phyloP scores from a whole-genome alignment of 2,888 invertebrate species.

The Phengaris alcon region DNA sequence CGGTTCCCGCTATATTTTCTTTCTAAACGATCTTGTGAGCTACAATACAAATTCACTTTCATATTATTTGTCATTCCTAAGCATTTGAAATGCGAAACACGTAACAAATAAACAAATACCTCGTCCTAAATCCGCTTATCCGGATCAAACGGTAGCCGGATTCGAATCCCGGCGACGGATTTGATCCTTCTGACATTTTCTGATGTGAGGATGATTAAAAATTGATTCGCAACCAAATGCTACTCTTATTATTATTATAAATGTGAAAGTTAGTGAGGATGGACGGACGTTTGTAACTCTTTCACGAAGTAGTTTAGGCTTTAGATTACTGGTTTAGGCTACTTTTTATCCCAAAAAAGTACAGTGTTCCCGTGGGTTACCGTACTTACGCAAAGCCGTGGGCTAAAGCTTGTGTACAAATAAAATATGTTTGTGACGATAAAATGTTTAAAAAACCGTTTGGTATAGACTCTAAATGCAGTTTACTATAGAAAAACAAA shows the following conservation, averaged over 20 bases:
- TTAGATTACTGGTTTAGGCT: too few relatives aligned
- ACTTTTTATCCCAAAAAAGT: too few relatives aligned
- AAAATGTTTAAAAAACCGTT: too few relatives aligned
- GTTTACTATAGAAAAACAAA: too few relatives aligned
- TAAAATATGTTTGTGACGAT: too few relatives aligned
- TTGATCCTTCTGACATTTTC: not conserved
- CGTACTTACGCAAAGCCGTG: too few relatives aligned
- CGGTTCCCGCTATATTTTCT: not conserved
- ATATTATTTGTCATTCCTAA: conserved; percentile 1
- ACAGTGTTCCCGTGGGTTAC: too few relatives aligned
- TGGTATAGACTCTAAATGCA: too few relatives aligned
- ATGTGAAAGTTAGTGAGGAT: too few relatives aligned
- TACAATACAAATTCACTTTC: not conserved
- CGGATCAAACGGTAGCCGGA: conserved; percentile 6
- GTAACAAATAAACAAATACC: conserved; percentile 10
- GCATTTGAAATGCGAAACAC: not conserved
- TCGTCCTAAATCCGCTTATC: not conserved
- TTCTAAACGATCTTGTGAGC: not conserved
- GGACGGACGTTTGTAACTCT: too few relatives aligned
- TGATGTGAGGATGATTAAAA: conserved; percentile 8
- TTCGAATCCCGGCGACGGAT: not conserved
- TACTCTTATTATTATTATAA: not conserved
- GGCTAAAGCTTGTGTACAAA: too few relatives aligned
- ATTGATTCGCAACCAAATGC: not conserved
- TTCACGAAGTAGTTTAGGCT: not conserved